Percentiles rank a stretch among this genome's conserved stretches.
Evolutionary conservation across 2,113 vertebrate genomes (phyloP).

Genomic region (Orycteropus afer): DNA sequence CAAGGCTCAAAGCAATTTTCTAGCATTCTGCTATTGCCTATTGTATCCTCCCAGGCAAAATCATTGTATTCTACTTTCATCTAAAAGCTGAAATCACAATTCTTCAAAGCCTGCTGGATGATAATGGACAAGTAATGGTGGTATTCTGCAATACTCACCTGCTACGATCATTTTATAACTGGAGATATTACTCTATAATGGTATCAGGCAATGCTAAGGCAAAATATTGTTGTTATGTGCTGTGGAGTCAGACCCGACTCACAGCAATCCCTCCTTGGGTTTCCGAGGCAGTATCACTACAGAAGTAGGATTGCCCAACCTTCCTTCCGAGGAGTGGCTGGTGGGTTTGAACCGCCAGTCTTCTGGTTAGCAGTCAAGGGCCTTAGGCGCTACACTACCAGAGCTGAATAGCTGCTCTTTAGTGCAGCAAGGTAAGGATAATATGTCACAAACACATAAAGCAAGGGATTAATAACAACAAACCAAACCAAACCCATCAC

Average conservation of each 20-base stretch:
- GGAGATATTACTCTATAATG: not conserved
- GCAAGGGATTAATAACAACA: not conserved
- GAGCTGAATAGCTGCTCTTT: not conserved
- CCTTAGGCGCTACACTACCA: too few species aligned
- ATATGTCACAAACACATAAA: not conserved
- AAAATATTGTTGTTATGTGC: too few species aligned
- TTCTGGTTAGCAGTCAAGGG: too few species aligned
- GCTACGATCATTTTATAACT: not conserved
- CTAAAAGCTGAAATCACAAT: not conserved
- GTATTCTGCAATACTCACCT: not conserved
- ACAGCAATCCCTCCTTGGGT: too few species aligned
- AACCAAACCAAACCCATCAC: not conserved
- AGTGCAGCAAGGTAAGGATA: not conserved
- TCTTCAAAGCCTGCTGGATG: slow-evolving; percentile 11
- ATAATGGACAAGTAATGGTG: not conserved
- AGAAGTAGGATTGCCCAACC: too few species aligned
- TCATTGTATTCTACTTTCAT: not conserved
- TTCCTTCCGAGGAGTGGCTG: too few species aligned
- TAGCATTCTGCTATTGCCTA: not conserved
- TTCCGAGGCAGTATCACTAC: too few species aligned
- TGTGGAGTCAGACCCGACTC: too few species aligned
- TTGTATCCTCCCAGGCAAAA: not conserved
- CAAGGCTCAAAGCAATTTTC: not conserved
- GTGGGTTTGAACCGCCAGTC: too few species aligned
- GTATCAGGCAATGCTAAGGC: too few species aligned